These are phyloP conservation scores for Coluber constrictor DNA, from an alignment of 2,797 vertebrate species.

Conservation along the genomic window DNA sequence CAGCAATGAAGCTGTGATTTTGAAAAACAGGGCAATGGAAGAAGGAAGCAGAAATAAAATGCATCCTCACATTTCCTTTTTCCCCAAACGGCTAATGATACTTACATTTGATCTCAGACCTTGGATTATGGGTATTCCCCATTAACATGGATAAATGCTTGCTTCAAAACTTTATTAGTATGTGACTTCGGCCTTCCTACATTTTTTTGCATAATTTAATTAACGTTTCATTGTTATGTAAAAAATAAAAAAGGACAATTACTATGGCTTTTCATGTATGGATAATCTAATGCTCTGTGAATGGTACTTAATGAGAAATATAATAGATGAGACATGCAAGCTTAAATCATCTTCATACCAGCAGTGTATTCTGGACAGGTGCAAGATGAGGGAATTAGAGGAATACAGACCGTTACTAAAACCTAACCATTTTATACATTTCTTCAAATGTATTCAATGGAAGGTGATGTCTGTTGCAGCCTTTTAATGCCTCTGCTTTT, in stretches of 20 bases:
- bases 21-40: neutral
- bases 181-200: neutral
- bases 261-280: neutral
- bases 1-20: neutral
- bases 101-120: neutral
- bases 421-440: neutral
- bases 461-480: neutral
- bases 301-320: neutral
- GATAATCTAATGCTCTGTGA: constrained; percentile 4
- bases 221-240: neutral
- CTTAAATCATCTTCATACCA: constrained; percentile 23
- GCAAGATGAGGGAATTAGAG: constrained; percentile 2
- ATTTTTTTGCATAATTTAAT: neutral
- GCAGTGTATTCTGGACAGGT: constrained; percentile 1
- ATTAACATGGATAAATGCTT: neutral
- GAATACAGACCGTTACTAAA: neutral
- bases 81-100: no score
- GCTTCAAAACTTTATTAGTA: neutral
- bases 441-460: neutral
- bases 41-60: neutral
- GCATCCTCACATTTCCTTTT: neutral
- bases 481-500: neutral
- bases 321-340: neutral
- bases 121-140: neutral
- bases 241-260: constrained; percentile 17